Evolutionary conservation across 2,113 vertebrate genomes (phyloP).

Genomic region (Gymnogyps californianus): DNA sequence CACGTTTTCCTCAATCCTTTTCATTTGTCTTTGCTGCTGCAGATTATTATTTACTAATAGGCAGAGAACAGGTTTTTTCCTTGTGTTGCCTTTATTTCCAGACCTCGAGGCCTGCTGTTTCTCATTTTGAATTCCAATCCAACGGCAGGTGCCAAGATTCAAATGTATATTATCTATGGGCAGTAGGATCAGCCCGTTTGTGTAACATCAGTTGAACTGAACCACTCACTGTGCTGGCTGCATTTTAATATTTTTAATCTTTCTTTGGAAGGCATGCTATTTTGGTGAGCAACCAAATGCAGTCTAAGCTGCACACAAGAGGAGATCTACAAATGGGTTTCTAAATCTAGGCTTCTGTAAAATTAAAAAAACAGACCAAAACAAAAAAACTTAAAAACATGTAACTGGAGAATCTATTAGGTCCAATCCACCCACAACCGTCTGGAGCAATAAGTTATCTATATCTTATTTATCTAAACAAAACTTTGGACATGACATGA

Average conservation of each 20-base stretch:
- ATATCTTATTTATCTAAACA: not conserved
- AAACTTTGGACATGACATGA: conserved; percentile 32
- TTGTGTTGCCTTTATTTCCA: conserved; percentile 44
- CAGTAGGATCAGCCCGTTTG: not conserved
- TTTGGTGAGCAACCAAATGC: conserved; percentile 47
- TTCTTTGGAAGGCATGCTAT: conserved; percentile 33
- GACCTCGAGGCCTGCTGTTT: conserved; percentile 34
- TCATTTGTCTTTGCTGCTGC: conserved; percentile 14
- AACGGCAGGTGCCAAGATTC: conserved; percentile 40
- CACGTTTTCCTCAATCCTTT: not conserved
- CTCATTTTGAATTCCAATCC: conserved; percentile 52
- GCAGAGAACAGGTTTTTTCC: not conserved
- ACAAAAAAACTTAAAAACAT: not conserved
- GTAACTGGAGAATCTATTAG: conserved; percentile 38
- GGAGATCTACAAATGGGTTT: conserved; percentile 31
- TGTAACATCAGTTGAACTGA: conserved; percentile 10
- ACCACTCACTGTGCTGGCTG: not conserved
- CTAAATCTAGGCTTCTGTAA: conserved; percentile 47
- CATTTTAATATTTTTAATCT: conserved; percentile 55
- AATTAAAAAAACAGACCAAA: not conserved
- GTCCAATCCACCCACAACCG: conserved; percentile 43
- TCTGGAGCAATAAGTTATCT: conserved; percentile 42
- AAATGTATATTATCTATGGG: conserved; percentile 14
- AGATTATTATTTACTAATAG: conserved; percentile 57
- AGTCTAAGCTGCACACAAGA: conserved; percentile 31